Conservation (phyloP, 35 echinoderm and acorn worm species). For the Heliocidaris tuberculata region DNA sequence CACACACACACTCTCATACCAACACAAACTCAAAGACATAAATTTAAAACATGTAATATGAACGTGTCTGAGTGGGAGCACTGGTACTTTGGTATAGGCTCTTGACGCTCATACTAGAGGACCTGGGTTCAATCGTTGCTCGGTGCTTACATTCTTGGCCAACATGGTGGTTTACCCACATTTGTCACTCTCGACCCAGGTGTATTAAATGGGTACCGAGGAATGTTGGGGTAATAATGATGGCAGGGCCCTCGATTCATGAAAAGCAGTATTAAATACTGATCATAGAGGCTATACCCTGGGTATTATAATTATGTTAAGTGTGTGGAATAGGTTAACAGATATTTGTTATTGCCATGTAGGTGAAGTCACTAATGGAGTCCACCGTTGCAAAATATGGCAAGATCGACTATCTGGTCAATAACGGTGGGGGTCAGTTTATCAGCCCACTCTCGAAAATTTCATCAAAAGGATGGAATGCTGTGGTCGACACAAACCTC, state of each 20-base stretch:
- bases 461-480: constrained; percentile 87
- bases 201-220: too few species aligned
- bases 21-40: too few species aligned
- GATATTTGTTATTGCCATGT: not conserved
- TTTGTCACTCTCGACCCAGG: too few species aligned
- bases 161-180: too few species aligned
- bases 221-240: not conserved
- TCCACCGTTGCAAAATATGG: constrained; percentile 73
- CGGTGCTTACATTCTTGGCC: too few species aligned
- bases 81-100: too few species aligned
- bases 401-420: constrained; percentile 90
- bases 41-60: too few species aligned
- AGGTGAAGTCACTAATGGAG: constrained; percentile 85
- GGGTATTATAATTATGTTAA: not conserved
- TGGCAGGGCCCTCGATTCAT: not conserved
- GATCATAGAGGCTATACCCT: not conserved
- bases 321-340: not conserved
- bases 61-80: too few species aligned
- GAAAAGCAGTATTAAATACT: not conserved
- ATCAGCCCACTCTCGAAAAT: constrained; percentile 63
- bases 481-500: constrained; percentile 89
- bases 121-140: too few species aligned
- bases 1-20: too few species aligned
- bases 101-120: too few species aligned
- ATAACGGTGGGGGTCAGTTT: constrained; percentile 97